Evolutionary conservation across 2,797 vertebrate species (phyloP).

Genomic region (Pterois miles): DNA sequence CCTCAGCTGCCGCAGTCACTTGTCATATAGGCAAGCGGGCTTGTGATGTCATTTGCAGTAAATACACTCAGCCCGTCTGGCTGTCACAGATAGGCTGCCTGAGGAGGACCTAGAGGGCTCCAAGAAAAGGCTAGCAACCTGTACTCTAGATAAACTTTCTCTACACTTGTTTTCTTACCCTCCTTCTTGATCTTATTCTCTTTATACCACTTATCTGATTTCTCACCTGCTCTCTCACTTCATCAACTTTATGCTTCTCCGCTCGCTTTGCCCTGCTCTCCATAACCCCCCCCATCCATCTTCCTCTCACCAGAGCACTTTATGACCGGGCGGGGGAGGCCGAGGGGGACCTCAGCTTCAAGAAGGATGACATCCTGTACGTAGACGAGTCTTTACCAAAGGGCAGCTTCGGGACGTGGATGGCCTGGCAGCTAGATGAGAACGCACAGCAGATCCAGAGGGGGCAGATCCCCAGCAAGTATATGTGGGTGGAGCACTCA

Average conservation of each 20-base stretch:
- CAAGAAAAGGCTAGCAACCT: slow-evolving; percentile 28
- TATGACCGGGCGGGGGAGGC: slow-evolving; percentile 92
- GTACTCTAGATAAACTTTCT: slow-evolving; percentile 25
- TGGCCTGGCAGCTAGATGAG: slow-evolving; percentile 98
- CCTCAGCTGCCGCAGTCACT: slow-evolving; percentile 79
- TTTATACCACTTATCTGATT: slow-evolving; percentile 14
- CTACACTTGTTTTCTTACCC: slow-evolving; percentile 7
- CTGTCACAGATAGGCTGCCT: slow-evolving; percentile 60
- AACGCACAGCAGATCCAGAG: slow-evolving; percentile 96
- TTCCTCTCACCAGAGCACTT: slow-evolving; percentile 87
- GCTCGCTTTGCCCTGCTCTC: neutral
- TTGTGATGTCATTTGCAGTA: slow-evolving; percentile 79
- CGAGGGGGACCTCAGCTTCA: slow-evolving; percentile 94
- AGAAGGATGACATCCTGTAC: slow-evolving; percentile 98
- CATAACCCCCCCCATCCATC: slow-evolving; percentile 41
- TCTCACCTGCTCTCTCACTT: slow-evolving; percentile 37
- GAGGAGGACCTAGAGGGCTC: slow-evolving; percentile 53
- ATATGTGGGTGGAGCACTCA: slow-evolving; percentile 86
- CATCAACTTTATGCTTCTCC: slow-evolving; percentile 35
- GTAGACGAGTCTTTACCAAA: slow-evolving; percentile 95
- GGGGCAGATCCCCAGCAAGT: slow-evolving; percentile 98
- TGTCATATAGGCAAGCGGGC: slow-evolving; percentile 67
- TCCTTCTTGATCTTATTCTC: slow-evolving; percentile 43
- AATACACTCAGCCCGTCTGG: slow-evolving; percentile 65
- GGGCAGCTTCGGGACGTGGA: slow-evolving; percentile 95